These are phyloP conservation scores for Drosophila imparisetae DNA, from an alignment of 2,888 invertebrate species.

Conservation along the genomic window DNA sequence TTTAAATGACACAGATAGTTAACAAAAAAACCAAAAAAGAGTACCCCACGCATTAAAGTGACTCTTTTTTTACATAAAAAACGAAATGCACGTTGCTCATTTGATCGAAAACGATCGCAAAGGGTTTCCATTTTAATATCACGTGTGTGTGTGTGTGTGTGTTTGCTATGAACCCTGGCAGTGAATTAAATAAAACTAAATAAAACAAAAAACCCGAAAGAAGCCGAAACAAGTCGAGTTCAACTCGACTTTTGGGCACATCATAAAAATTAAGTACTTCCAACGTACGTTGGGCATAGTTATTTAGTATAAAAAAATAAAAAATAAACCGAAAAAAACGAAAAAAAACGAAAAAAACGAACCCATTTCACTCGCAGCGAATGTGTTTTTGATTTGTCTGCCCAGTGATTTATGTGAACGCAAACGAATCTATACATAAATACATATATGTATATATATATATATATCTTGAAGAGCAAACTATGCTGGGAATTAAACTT, in stretches of 20 bases:
- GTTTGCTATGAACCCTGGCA: background rate
- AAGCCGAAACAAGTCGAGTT: slow-evolving; percentile 29
- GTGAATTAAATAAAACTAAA: slow-evolving; percentile 32
- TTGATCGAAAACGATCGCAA: slow-evolving; percentile 36
- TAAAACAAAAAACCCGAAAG: slow-evolving; percentile 16
- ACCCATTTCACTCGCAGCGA: slow-evolving; percentile 10
- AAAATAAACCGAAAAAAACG: background rate
- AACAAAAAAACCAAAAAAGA: slow-evolving; percentile 11
- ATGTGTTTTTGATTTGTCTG: slow-evolving; percentile 58
- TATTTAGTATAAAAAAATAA: slow-evolving; percentile 1
- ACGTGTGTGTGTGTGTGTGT: slow-evolving; percentile 52
- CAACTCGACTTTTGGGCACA: slow-evolving; percentile 29
- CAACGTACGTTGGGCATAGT: slow-evolving; percentile 14
- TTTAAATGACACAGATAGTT: slow-evolving; percentile 46
- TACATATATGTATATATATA: background rate
- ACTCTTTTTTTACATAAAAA: slow-evolving; percentile 40
- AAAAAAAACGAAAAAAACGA: background rate
- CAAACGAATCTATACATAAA: slow-evolving; percentile 17
- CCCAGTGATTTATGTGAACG: slow-evolving; percentile 50
- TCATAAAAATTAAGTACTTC: slow-evolving; percentile 67
- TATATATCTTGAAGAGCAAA: background rate
- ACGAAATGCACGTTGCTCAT: slow-evolving; percentile 59
- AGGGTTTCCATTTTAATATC: slow-evolving; percentile 41
- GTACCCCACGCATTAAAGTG: slow-evolving; percentile 14
- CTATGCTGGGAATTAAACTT: slow-evolving; percentile 14